A percentile compares a stretch with the other conserved stretches of the same genome.
These are phyloP conservation scores for Nomada ferruginata DNA, from an alignment of 2,888 invertebrate genomes.

Conservation along the genomic window DNA sequence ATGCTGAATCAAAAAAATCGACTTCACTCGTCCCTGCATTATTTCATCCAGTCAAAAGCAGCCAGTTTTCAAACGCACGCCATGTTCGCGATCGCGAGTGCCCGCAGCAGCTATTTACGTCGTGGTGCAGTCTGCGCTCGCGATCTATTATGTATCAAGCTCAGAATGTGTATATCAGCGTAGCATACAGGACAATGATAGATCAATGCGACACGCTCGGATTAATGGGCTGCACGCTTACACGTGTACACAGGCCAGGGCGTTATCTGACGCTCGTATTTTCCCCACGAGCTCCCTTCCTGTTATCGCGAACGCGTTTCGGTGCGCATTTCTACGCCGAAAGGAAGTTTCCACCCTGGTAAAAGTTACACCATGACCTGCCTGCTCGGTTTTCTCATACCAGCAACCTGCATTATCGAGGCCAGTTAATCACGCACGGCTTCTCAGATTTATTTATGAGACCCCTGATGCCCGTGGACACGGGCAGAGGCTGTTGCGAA, in stretches of 20 bases:
- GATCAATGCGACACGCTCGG: conserved; percentile 83
- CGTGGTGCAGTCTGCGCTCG: conserved; percentile 59
- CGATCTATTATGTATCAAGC: conserved; percentile 80
- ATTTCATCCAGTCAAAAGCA: background rate
- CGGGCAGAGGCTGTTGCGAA: background rate
- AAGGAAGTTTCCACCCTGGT: conserved; percentile 1
- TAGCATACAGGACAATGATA: conserved; percentile 80
- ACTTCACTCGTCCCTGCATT: background rate
- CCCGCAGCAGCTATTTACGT: conserved; percentile 67
- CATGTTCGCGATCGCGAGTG: conserved; percentile 1
- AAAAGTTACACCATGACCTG: conserved; percentile 1
- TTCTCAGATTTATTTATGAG: background rate
- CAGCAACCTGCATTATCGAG: conserved; percentile 1
- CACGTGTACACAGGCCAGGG: conserved; percentile 66
- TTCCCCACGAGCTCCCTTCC: conserved; percentile 75
- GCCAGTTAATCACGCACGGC: background rate
- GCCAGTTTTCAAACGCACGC: conserved; percentile 19
- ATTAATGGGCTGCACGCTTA: conserved; percentile 81
- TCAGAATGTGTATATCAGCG: conserved; percentile 77
- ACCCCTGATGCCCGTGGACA: background rate
- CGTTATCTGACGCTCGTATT: conserved; percentile 80
- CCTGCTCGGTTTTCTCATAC: background rate
- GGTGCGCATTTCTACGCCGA: conserved; percentile 23
- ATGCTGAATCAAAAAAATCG: conserved; percentile 1
- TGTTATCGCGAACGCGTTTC: conserved; percentile 68